Conservation (phyloP, 1,140 invertebrate genomes). For the Sminthurinus signatus region DNA sequence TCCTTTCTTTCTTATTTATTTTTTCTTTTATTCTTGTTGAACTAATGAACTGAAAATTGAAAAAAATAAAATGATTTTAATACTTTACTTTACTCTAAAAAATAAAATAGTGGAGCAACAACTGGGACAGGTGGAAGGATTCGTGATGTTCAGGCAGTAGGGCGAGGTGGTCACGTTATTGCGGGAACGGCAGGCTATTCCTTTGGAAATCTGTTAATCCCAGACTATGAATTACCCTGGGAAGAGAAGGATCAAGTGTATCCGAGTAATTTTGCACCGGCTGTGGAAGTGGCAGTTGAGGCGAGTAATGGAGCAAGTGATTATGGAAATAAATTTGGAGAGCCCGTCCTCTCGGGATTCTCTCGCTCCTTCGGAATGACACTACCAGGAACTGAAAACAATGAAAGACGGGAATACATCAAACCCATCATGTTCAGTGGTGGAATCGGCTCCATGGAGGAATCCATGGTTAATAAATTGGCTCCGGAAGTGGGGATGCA, state of each 20-base stretch:
- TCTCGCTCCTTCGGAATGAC: slow-evolving; percentile 79
- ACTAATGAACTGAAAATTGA: no score
- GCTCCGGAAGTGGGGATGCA: slow-evolving; percentile 68
- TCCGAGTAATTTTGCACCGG: slow-evolving; percentile 82
- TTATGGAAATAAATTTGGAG: slow-evolving; percentile 99
- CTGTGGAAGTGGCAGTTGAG: slow-evolving; percentile 81
- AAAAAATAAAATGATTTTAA: no score
- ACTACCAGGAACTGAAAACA: slow-evolving; percentile 49
- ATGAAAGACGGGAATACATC: slow-evolving; percentile 78
- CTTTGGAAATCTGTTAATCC: slow-evolving; percentile 85
- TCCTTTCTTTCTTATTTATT: no score
- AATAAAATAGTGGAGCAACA: slow-evolving; percentile 75
- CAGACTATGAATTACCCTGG: slow-evolving; percentile 82
- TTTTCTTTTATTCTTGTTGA: no score
- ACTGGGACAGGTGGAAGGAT: slow-evolving; percentile 94
- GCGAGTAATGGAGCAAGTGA: slow-evolving; percentile 97
- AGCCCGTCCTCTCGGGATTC: slow-evolving; percentile 88
- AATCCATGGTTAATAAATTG: slow-evolving; percentile 66
- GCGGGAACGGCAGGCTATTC: slow-evolving; percentile 95
- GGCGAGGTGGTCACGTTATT: slow-evolving; percentile 74
- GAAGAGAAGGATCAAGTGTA: slow-evolving; percentile 70
- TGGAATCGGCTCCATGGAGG: slow-evolving; percentile 84
- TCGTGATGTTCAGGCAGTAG: slow-evolving; percentile 89
- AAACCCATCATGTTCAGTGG: slow-evolving; percentile 99
- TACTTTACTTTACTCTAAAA: no score